Evolutionary conservation across 2,113 vertebrate genomes (phyloP), one percentile per base, ranked within the genome.

Genomic region (Dicaeum eximium): DNA sequence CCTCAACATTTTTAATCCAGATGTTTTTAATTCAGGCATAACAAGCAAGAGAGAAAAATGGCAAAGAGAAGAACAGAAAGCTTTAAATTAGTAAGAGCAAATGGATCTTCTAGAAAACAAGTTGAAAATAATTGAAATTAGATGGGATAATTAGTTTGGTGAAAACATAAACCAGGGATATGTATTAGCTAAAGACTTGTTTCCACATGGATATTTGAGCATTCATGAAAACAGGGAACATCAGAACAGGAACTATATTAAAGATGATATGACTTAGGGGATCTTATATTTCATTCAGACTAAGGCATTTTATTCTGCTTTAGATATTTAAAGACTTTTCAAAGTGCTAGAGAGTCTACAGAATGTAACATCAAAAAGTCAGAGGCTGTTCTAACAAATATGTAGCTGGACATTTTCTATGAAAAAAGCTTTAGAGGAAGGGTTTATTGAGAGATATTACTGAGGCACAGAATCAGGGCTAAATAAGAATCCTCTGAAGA

Each of bases 1-100:
- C 61, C 37, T 67, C 69, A 78, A 30, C 37, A 72, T 84, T 92
- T 86, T 80, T 50, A 94, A 85, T 85, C 66, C 81, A 85, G 57
- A 79, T 85, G 70, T 67, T 93, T 90, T 94, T 57, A 74, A 91
- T 95, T 82, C 37, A 78, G 65, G 27, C 44, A 25, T 75, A 89
- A 81, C 48, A 91, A 90, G 21, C 11, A 94, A 61, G 15, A 79
- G 20, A 81, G 13, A 66, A 80, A 74, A 91, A 75, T 23, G 37
- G 11, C 28, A 27, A 78, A 61, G 28, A 74, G 13, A 50, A 72
- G n/a, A 71, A 48, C 15, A 64, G 16, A 69, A 80, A 66, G 19
- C 30, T 57, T 77, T 80, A 75, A 66, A 75, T 67, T 57, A 81
- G 28, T 35, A 72, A 79, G 6, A 87, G 28, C 28, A 81, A 31